Evolutionary conservation across 2,797 vertebrate species (phyloP).

Genomic region (Cossypha caffra): DNA sequence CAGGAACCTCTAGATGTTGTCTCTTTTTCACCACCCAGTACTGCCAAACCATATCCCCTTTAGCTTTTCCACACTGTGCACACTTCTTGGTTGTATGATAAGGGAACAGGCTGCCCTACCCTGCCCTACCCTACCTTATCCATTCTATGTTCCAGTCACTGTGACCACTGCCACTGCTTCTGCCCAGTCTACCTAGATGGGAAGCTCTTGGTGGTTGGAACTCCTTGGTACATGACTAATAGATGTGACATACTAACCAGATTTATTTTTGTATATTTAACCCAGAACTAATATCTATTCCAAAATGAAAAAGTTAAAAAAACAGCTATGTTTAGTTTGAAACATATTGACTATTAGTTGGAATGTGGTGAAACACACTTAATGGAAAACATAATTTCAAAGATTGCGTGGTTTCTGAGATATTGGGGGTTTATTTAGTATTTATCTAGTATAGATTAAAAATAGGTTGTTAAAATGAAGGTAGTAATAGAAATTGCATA

Average conservation of each 20-base stretch:
- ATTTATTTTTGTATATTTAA: neutral
- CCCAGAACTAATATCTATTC: neutral
- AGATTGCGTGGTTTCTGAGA: neutral
- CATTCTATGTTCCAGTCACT: accelerated
- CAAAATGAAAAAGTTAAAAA: too few species aligned
- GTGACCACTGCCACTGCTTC: neutral
- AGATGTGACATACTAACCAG: neutral
- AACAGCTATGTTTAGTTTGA: neutral
- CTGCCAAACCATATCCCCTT: neutral
- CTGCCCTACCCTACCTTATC: neutral
- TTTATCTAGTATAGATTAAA: neutral
- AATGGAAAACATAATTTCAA: neutral
- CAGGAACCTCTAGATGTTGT: neutral
- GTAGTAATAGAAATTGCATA: neutral
- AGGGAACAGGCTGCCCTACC: neutral
- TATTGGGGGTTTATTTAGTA: neutral
- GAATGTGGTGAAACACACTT: neutral
- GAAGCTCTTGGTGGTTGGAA: neutral
- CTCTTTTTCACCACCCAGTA: neutral
- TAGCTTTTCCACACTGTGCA: neutral
- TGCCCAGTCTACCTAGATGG: neutral
- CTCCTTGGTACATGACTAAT: neutral
- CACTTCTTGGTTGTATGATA: neutral
- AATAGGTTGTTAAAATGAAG: neutral
- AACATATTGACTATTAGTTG: neutral